These are phyloP conservation scores for Osmoderma eremita DNA, from an alignment of 2,888 invertebrate species.

Conservation along the genomic window DNA sequence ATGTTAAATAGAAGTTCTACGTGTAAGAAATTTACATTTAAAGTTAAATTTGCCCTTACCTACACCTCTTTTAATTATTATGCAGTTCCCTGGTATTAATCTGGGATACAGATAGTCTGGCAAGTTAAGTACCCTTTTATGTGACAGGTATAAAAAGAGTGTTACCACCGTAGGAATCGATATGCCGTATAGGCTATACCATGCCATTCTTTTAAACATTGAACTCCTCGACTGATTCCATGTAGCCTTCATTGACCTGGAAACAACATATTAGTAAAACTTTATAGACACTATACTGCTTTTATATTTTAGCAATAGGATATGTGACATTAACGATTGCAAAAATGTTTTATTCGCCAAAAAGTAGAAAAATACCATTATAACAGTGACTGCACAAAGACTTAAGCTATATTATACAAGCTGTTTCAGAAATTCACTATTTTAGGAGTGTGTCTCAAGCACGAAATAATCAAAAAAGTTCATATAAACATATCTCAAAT, in stretches of 20 bases:
- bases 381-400: too few species aligned
- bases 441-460: too few species aligned
- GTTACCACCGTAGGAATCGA: conserved; percentile 3
- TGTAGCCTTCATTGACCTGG: conserved; percentile 31
- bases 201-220: not conserved
- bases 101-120: not conserved
- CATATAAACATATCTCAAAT: too few species aligned
- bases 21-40: not conserved
- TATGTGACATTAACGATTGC: too few species aligned
- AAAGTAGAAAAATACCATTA: too few species aligned
- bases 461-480: too few species aligned
- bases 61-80: conserved; percentile 7
- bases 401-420: too few species aligned
- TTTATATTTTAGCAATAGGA: too few species aligned
- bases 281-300: not conserved
- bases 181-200: conserved; percentile 1
- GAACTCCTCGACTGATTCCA: not conserved
- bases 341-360: too few species aligned
- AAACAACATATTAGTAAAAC: not conserved
- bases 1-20: not conserved
- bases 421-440: too few species aligned
- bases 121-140: not conserved
- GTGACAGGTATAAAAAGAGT: conserved; percentile 9
- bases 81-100: conserved; percentile 7
- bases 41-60: not conserved